A percentile compares a stretch with the other conserved stretches of the same genome.
These are phyloP conservation scores for Enteromius afrohamiltoni DNA, from an alignment of 2,797 vertebrate genomes.

Conservation along the genomic window DNA sequence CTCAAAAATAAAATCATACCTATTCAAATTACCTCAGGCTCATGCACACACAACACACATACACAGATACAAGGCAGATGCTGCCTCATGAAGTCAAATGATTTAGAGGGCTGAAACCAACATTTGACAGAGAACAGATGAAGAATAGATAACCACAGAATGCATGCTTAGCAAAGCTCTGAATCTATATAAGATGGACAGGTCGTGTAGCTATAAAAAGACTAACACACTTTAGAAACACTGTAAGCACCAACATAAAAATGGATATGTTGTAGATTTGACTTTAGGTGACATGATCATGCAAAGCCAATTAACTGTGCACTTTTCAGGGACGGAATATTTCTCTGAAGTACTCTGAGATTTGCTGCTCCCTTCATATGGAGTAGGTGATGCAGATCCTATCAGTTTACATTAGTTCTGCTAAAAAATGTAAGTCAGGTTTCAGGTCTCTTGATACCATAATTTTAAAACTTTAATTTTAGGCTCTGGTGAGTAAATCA, in stretches of 20 bases:
- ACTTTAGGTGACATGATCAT: neutral
- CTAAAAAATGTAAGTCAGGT: neutral
- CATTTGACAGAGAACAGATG: neutral
- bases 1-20: conserved; percentile 9
- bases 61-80: neutral
- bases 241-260: neutral
- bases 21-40: conserved; percentile 1
- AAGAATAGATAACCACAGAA: neutral
- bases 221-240: conserved; percentile 2
- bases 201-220: neutral
- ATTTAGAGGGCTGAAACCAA: neutral
- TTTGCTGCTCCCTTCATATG: neutral
- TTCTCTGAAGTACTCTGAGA: neutral
- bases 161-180: neutral
- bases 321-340: neutral
- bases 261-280: neutral
- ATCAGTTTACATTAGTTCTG: neutral
- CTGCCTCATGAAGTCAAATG: conserved; percentile 4
- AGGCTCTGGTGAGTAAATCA: too few relatives aligned
- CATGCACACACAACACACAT: neutral
- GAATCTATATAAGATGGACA: neutral
- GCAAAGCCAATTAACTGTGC: neutral
- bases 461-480: neutral
- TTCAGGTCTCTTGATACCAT: neutral
- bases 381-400: conserved; percentile 1